These are phyloP conservation scores for Lasioglossum oenotherae DNA, from an alignment of 2,888 invertebrate species.

Conservation along the genomic window DNA sequence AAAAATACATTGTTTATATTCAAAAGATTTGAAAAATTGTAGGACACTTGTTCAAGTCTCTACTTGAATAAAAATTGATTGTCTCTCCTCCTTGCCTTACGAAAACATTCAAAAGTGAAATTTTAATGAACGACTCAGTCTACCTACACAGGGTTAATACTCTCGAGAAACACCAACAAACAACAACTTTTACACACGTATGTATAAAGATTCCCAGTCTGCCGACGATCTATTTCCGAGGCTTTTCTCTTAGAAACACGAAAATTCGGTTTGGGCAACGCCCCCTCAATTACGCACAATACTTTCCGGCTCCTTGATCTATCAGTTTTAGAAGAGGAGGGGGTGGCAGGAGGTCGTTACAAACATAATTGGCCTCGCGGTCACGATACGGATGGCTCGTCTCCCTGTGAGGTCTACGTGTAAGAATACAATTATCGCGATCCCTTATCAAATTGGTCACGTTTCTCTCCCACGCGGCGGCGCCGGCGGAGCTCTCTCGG, in stretches of 20 bases:
- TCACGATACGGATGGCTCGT: conserved; percentile 54
- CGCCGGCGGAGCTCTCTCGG: conserved; percentile 18
- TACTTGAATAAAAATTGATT: background rate
- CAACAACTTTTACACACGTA: background rate
- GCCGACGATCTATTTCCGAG: background rate
- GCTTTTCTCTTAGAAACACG: background rate
- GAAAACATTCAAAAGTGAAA: background rate
- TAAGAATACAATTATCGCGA: conserved; percentile 63
- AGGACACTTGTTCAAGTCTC: background rate
- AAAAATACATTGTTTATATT: background rate
- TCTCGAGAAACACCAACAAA: background rate
- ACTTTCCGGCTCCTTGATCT: conserved; percentile 24
- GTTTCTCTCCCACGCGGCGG: conserved; percentile 60
- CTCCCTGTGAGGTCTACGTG: conserved; percentile 47
- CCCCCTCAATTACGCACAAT: conserved; percentile 26
- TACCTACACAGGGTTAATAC: background rate
- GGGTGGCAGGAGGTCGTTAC: conserved; percentile 13
- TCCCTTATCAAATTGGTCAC: conserved; percentile 61
- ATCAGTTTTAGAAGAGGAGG: background rate
- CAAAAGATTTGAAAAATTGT: background rate
- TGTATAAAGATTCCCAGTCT: background rate
- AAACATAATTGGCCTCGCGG: conserved; percentile 55
- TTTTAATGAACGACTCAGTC: background rate
- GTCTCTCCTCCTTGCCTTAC: background rate
- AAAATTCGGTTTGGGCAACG: background rate